Evolutionary conservation across 2,888 invertebrate genomes (phyloP), one percentile per base, ranked within the genome.

Genomic region (Drosophila parthenogenetica): DNA sequence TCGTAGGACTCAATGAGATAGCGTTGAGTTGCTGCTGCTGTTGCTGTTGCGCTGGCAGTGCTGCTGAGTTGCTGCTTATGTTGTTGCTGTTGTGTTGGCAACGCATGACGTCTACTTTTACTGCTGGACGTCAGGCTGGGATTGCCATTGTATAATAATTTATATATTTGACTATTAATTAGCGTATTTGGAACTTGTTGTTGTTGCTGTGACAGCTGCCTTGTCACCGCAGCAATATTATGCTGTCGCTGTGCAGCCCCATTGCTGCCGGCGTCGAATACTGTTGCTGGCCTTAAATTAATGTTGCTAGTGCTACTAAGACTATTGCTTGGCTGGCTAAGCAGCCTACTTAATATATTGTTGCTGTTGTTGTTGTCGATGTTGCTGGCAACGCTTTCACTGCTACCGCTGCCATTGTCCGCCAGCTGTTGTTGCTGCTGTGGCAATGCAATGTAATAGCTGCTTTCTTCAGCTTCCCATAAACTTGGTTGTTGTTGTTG

Each of bases 111-210:
- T 55, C 88, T 87, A 62, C 84, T 76, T 83, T 91, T 91, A 78
- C 79, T 85, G 81, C 78, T 87, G 59, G 62, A 70, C 70, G 73
- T 50, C 50, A 50, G 64, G 48, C 50, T 84, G 67, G 69, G 63
- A 62, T 65, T 70, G 70, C 69, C 72, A 60, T 77, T 74, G 71
- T 73, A 72, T 79, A 87, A 89, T 89, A 89, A 87, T 79, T 89
- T 89, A 89, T 85, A 78, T 90, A 88, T 89, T 90, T 90, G 91
- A 91, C 91, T 92, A 91, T 91, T 90, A 85, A 88, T 83, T 89
- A 86, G 70, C 69, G 72, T 89, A 90, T 91, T 92, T 91, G 92
- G 91, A 91, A 92, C 91, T 90, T 90, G 89, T 89, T 86, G 90
- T 90, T 90, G 89, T 89, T 86, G 90, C 86, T 85, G 84, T 82